Base-by-base conservation (phyloP, 1,140 invertebrate species). In the Metopolophium dirhodum region DNA sequence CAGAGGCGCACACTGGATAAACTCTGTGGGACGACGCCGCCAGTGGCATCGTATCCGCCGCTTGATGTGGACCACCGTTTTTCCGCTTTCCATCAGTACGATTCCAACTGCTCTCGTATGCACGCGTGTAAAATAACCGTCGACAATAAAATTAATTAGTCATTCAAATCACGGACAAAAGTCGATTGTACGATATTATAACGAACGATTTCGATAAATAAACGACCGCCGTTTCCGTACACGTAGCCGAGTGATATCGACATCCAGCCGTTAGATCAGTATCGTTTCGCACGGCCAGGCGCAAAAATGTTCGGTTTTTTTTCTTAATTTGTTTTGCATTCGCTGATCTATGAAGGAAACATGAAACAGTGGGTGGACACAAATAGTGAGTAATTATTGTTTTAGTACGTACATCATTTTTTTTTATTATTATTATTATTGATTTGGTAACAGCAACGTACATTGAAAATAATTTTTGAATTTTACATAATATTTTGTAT, bases 1-100 rank as follows among this genome's bases (percentile, higher is more conserved):
- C 91, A 54, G 91, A 92, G 91, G 91, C 91, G 91, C 91, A 35
- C 68, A 35, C 91, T 37, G 91, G 91, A 85, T 85, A 92, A 92
- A 92, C 68, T 51, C 9, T 77, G 47, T 45, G 90, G 91, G 91
- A 92, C 91, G n/a, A 92, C 91, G 91, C 91, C 77, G 91, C 91
- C 90, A 92, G 91, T 92, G 91, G 77, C 91, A 82, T 41, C 91
- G 91, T 82, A 82, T 51, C 91, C 45, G 47, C 91, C 77, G 91
- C 51, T 49, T 26, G 61, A 49, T 35, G 91, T 92, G 61, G 91
- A 82, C 91, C 68, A 83, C 47, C 68, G 90, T 49, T 49, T 41
- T 49, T 91, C 30, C 37, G 90, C 61, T 77, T 49, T 47, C n/a
- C 9, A 20, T 22, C 20, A 61, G 90, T 7, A 6, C 14, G 61